Conservation (phyloP, 1,140 invertebrate species). For the Capitella teleta region DNA sequence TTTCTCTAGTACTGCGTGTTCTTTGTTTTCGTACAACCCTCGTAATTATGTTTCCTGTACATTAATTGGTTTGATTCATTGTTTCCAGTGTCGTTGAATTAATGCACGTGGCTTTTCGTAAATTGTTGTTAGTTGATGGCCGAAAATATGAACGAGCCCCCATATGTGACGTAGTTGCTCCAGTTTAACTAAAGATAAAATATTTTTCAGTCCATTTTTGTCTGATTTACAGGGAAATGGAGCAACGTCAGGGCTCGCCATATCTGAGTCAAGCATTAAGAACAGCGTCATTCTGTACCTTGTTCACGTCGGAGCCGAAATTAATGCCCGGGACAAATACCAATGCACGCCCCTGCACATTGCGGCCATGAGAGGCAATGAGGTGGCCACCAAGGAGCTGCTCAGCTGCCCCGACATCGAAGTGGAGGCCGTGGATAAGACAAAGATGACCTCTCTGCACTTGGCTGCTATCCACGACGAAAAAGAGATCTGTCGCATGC, state of each 20-base stretch:
- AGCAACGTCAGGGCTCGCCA: background rate
- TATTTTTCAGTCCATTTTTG: no score
- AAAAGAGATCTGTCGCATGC: constrained; percentile 56
- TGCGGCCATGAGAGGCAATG: constrained; percentile 45
- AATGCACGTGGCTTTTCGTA: no score
- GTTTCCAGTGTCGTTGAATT: no score
- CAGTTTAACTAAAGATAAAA: no score
- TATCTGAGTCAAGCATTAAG: background rate
- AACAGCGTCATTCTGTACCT: constrained; percentile 34
- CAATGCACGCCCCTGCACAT: constrained; percentile 44
- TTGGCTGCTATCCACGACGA: constrained; percentile 67
- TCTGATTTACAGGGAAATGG: no score
- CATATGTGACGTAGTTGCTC: no score
- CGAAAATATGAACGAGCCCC: no score
- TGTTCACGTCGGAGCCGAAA: constrained; percentile 36
- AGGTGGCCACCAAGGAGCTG: constrained; percentile 35
- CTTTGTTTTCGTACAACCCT: no score
- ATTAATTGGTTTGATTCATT: no score
- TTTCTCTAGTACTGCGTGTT: no score
- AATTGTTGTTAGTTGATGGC: no score
- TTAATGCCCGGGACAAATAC: constrained; percentile 41
- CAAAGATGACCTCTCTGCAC: constrained; percentile 59
- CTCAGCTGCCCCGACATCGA: constrained; percentile 25
- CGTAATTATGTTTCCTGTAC: no score
- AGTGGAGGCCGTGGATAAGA: constrained; percentile 40